Evolutionary conservation across 35 echinoderm and acorn worm species (phyloP).

Genomic region (Lytechinus variegatus): DNA sequence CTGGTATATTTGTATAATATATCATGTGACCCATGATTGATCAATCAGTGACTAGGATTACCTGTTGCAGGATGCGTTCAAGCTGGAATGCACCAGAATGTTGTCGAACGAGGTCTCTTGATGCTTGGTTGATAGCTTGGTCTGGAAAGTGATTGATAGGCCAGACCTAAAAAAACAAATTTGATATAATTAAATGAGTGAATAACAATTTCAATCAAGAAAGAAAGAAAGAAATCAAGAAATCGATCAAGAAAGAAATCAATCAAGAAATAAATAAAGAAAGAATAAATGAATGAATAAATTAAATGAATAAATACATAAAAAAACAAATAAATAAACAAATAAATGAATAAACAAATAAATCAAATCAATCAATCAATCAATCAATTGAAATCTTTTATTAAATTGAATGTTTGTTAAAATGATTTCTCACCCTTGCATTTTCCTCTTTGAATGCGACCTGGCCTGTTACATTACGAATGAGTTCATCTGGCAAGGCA

Average conservation of each 20-base stretch:
- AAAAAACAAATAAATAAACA: too few species aligned
- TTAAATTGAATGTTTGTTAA: background rate
- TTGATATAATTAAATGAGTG: background rate
- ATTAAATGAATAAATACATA: too few species aligned
- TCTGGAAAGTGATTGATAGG: slow-evolving; percentile 96
- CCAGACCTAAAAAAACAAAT: slow-evolving; percentile 66
- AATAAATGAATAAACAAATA: too few species aligned
- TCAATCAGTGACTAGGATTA: background rate
- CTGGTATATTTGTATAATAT: too few species aligned
- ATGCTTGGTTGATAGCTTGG: slow-evolving; percentile 90
- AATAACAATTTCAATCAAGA: too few species aligned
- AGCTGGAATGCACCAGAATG: slow-evolving; percentile 63
- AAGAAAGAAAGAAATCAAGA: too few species aligned
- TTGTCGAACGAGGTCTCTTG: slow-evolving; percentile 71
- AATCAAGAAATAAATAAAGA: too few species aligned
- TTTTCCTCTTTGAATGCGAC: slow-evolving; percentile 87
- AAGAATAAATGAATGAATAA: too few species aligned
- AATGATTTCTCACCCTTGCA: slow-evolving; percentile 62
- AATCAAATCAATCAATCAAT: too few species aligned
- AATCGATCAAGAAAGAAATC: too few species aligned
- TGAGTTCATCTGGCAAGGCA: slow-evolving; percentile 84
- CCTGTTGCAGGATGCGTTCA: slow-evolving; percentile 86
- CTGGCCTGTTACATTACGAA: slow-evolving; percentile 83
- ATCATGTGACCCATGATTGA: slow-evolving; percentile 9
- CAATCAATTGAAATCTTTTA: background rate